Conservation (phyloP, 2,113 vertebrate species). For the Phocoena phocoena region DNA sequence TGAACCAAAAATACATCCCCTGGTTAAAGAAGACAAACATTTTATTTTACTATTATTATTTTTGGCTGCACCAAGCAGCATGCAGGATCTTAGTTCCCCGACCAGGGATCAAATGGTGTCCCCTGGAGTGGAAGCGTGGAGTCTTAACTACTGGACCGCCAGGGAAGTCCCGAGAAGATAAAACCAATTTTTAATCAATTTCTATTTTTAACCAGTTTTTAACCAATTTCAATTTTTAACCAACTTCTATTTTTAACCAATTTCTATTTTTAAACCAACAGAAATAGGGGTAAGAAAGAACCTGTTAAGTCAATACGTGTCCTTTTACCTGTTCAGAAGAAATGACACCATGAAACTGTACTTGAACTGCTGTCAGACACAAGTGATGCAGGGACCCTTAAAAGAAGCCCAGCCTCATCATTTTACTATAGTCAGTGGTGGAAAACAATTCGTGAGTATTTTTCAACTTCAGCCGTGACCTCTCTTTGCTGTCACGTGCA, state of each 20-base stretch:
- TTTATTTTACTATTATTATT: no score
- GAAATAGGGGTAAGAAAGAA: neutral
- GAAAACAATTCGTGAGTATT: constrained; percentile 28
- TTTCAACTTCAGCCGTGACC: neutral
- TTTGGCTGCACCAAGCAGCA: no score
- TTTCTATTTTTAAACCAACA: neutral
- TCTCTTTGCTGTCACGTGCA: constrained; percentile 34
- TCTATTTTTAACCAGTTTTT: no score
- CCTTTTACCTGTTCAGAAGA: neutral
- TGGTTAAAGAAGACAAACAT: neutral
- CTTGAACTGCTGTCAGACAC: neutral
- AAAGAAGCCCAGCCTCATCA: neutral
- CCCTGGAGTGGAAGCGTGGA: no score
- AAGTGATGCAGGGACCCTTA: neutral
- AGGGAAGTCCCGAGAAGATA: neutral
- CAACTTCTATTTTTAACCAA: no score
- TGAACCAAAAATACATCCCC: neutral
- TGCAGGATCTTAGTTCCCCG: no score
- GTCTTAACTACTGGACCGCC: no score
- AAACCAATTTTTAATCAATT: neutral
- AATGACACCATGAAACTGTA: neutral
- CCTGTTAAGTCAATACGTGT: neutral
- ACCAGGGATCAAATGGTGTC: no score
- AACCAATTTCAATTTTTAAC: no score
- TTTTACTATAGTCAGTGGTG: neutral